Percentiles rank a stretch among this genome's conserved stretches.
Evolutionary conservation across 2,113 vertebrate species (phyloP).

Genomic region (Apteryx mantelli): DNA sequence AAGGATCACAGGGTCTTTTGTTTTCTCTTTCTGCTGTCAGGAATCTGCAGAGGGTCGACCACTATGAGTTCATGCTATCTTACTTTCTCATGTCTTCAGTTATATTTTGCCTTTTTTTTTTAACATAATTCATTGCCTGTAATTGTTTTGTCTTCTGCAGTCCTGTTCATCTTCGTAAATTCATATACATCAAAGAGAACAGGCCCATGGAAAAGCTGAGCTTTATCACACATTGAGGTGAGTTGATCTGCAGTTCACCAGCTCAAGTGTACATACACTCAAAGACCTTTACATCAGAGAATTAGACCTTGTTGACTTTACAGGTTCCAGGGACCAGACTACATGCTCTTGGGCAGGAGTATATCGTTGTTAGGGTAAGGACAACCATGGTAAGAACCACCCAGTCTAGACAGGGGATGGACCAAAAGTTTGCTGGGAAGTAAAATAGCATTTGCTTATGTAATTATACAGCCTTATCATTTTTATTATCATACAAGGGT

Average conservation of each 20-base stretch:
- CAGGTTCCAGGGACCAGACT: conserved; percentile 5
- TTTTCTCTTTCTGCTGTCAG: background rate
- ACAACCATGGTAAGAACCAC: background rate
- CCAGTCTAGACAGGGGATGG: background rate
- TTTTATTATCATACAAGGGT: background rate
- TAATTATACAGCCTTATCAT: background rate
- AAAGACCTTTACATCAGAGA: fast-evolving
- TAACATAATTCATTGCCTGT: background rate
- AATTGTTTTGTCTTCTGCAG: background rate
- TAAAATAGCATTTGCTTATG: background rate
- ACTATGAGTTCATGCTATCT: background rate
- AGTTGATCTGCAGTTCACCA: background rate
- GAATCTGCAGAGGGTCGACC: background rate
- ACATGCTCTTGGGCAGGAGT: background rate
- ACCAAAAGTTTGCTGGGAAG: background rate
- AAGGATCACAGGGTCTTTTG: background rate
- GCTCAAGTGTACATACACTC: fast-evolving
- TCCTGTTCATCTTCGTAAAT: background rate
- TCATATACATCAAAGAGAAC: fast-evolving
- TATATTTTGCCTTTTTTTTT: background rate
- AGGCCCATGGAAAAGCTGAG: background rate
- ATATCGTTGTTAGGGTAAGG: background rate
- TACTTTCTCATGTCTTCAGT: background rate
- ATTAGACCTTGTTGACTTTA: background rate
- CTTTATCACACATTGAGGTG: fast-evolving